These are phyloP conservation scores for Pogonomyrmex californicus DNA, from an alignment of 1,140 invertebrate species.

Conservation along the genomic window DNA sequence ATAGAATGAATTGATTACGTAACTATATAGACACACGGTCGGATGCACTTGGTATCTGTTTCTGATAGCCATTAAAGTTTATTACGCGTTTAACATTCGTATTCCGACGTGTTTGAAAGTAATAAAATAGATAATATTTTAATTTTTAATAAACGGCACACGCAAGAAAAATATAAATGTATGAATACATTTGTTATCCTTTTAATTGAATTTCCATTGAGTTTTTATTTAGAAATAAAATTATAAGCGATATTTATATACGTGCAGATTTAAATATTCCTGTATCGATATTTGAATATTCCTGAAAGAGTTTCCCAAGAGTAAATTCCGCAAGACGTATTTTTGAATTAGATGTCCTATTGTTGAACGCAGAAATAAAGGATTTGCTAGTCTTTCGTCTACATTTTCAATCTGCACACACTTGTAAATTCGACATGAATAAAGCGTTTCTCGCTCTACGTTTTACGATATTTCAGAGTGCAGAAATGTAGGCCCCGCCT, in stretches of 20 bases:
- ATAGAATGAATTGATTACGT: constrained; percentile 32
- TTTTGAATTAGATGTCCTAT: constrained; percentile 26
- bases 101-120: neutral
- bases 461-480: neutral
- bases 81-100: neutral
- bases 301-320: neutral
- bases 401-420: neutral
- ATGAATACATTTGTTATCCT: neutral
- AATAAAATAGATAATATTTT: neutral
- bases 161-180: neutral
- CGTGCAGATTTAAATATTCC: neutral
- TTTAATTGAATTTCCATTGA: neutral
- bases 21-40: constrained; percentile 18
- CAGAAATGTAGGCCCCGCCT: neutral
- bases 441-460: neutral
- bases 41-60: neutral
- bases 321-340: neutral
- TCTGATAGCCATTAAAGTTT: neutral
- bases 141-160: neutral
- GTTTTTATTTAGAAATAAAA: neutral
- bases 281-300: neutral
- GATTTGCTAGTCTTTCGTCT: neutral
- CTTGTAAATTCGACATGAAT: constrained; percentile 24
- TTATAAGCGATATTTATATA: neutral
- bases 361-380: constrained; percentile 14